Base-by-base conservation (phyloP, 2,113 vertebrate genomes). In the Lota lota region DNA sequence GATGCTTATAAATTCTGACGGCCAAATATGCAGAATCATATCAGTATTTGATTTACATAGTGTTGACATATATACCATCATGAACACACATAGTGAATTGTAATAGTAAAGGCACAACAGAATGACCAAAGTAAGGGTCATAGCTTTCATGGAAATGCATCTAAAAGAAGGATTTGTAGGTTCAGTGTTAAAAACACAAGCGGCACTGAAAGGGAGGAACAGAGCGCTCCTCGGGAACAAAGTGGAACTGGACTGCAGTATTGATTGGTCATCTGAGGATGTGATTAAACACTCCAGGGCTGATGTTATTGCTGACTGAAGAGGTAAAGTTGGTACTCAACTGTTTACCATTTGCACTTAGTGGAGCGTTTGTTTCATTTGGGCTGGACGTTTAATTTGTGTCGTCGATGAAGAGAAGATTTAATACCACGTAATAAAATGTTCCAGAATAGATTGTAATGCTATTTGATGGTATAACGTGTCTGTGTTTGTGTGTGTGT, bases 221-320 rank as follows among this genome's bases (percentile, higher is more conserved):
- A 67, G 11, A 66, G 50, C 22, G 78, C 61, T 63, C 20, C 65
- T 61, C 74, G 72, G 1, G 61, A 73, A 67, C 70, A 64, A 74
- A 75, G 68, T 68, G 65, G 75, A 62, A 63, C 36, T 74, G 69
- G 79, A 63, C 73, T 80, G 72, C 74, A 76, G 77, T 76, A 87
- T 87, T 75, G 85, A 88, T 87, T 85, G 79, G 71, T 82, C 72
- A 76, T 82, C 72, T 72, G 24, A 59, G 1, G 67, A 67, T 22
- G 70, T 74, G 79, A 80, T 79, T 73, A 78, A 81, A 77, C 58
- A 79, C 80, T 74, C 72, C 24, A 64, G 67, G 75, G 40, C 76
- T 58, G 73, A 68, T 83, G 75, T 81, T 85, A 73, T 74, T 78
- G 80, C 87, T 84, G 47, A 81, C 61, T 19, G 8, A 75, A 66